These are phyloP conservation scores for Actinernus sp. DNA, from an alignment of 92 coral and sea anemone species.

Conservation along the genomic window DNA sequence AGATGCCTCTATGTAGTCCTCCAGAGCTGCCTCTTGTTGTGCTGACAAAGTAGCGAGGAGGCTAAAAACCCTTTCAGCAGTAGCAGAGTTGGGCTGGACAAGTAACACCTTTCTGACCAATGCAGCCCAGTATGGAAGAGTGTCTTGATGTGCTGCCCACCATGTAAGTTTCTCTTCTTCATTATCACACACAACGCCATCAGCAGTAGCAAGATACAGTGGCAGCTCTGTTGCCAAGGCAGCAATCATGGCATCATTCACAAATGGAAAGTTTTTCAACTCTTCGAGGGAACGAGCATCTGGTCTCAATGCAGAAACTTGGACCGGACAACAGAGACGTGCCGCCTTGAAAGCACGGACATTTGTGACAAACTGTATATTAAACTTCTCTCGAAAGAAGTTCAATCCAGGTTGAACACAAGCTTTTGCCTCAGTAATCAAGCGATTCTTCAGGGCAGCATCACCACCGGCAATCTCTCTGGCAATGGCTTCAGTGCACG, in stretches of 20 bases:
- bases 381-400: conserved; percentile 66
- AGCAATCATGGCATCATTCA: conserved; percentile 64
- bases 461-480: conserved; percentile 59
- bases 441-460: conserved; percentile 54
- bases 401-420: conserved; percentile 64
- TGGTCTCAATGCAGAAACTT: conserved; percentile 61
- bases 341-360: conserved; percentile 74
- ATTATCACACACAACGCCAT: conserved; percentile 61
- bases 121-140: conserved; percentile 60
- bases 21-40: conserved; percentile 45
- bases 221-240: conserved; percentile 78
- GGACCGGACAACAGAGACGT: conserved; percentile 76
- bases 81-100: conserved; percentile 59
- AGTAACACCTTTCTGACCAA: conserved; percentile 47
- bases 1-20: conserved; percentile 53
- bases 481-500: conserved; percentile 45
- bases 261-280: conserved; percentile 69
- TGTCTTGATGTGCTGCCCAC: conserved; percentile 67
- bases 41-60: conserved; percentile 35
- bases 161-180: conserved; percentile 56
- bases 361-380: conserved; percentile 66
- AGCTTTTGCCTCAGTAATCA: conserved; percentile 30
- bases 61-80: conserved; percentile 66
- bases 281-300: conserved; percentile 72
- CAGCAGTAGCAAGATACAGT: conserved; percentile 72